These are phyloP conservation scores for Andricus quercusramuli DNA, from an alignment of 2,888 invertebrate genomes.

Conservation along the genomic window DNA sequence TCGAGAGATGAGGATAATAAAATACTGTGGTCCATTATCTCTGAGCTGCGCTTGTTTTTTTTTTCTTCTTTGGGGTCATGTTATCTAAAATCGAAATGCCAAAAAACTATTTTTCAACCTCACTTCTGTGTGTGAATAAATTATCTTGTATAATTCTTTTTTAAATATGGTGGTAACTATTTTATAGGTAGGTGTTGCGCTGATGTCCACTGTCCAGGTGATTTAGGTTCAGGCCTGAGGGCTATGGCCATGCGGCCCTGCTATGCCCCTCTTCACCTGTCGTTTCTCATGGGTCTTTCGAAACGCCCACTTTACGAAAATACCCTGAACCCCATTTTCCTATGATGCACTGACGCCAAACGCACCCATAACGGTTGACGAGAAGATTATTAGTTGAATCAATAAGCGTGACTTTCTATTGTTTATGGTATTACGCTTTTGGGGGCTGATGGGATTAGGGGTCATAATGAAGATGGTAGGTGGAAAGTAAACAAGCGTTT, in stretches of 20 bases:
- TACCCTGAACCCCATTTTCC: conserved; percentile 29
- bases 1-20: conserved; percentile 10
- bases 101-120: background rate
- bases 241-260: conserved; percentile 36
- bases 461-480: conserved; percentile 23
- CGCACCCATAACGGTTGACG: conserved; percentile 10
- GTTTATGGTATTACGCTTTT: background rate
- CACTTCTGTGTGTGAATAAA: background rate
- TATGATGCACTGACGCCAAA: background rate
- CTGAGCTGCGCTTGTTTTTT: background rate
- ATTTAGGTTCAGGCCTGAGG: conserved; percentile 10
- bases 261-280: conserved; percentile 60
- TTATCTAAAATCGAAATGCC: background rate
- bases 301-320: conserved; percentile 43
- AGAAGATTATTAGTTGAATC: conserved; percentile 40
- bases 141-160: background rate
- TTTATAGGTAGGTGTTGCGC: background rate
- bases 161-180: background rate
- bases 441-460: background rate
- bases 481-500: background rate
- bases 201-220: background rate
- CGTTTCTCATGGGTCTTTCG: conserved; percentile 51
- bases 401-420: conserved; percentile 36
- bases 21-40: conserved; percentile 32
- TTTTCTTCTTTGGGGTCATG: background rate